Evolutionary conservation across 2,888 invertebrate genomes (phyloP).

Genomic region (Mimachlamys varia): DNA sequence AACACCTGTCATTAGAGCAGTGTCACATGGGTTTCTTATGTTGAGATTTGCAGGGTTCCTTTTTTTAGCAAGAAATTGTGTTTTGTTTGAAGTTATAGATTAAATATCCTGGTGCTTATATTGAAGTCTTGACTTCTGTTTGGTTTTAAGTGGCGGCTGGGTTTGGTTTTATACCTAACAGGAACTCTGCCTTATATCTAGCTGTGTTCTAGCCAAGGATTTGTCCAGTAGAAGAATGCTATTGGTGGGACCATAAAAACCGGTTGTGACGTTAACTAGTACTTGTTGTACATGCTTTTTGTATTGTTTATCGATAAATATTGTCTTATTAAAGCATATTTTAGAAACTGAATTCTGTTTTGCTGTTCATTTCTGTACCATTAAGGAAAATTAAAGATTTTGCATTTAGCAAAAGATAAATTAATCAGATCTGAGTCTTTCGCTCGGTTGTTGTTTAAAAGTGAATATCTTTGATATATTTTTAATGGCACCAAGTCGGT

Average conservation of each 20-base stretch:
- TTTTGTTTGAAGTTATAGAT: background rate
- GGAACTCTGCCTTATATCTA: background rate
- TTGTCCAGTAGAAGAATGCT: background rate
- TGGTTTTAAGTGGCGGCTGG: background rate
- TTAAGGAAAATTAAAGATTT: too few species aligned
- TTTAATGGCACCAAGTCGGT: too few species aligned
- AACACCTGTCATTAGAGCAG: too few species aligned
- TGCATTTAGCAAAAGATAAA: too few species aligned
- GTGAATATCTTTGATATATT: too few species aligned
- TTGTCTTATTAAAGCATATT: constrained; percentile 24
- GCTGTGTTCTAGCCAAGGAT: background rate
- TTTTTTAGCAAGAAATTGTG: background rate
- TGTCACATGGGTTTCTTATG: too few species aligned
- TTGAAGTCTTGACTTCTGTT: background rate
- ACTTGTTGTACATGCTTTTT: constrained; percentile 15
- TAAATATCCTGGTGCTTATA: background rate
- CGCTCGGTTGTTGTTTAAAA: too few species aligned
- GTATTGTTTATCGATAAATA: background rate
- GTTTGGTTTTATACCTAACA: background rate
- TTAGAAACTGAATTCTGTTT: background rate
- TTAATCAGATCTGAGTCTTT: too few species aligned
- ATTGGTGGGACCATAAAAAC: background rate
- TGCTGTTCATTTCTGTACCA: background rate
- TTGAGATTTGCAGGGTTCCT: too few species aligned
- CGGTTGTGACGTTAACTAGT: background rate